Base-by-base conservation (phyloP, 1,140 invertebrate species). In the Tetranychus urticae region DNA sequence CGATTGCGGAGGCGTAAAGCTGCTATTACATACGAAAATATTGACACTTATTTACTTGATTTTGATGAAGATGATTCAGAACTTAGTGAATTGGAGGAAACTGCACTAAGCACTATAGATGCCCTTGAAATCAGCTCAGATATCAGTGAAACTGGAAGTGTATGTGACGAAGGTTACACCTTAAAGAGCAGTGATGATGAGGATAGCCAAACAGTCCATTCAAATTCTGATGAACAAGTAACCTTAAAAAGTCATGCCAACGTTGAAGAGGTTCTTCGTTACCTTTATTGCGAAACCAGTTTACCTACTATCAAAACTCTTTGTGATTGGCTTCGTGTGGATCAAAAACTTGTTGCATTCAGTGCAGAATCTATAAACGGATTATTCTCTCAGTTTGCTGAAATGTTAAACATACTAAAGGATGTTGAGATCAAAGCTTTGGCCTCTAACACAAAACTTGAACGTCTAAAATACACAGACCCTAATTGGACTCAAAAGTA, bases 31-130 rank as follows among this genome's bases (percentile, higher is more conserved):
- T 50, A 48, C 13, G 47, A 60, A 4, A 54, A 62, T 35, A 50
- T 42, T 33, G 55, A 62, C 31, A 34, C 31, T 47, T 23, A 34
- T 46, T 33, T 39, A 23, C 13, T 57, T 3, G 47, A 58, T 58
- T 39, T 46, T 10, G 45, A 36, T 50, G 61, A 62, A 33, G 61
- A 62, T 37, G 61, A 62, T 50, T 54, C 48, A 14, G 60, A 61
- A n/a, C 31, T 61, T 37, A 61, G 52, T 45, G 60, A 61, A 45
- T n/a, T 55, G 12, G 60, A 61, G 31, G 60, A 61, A 42, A 61
- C 60, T 10, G 60, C 60, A 8, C 45, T 63, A 50, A 63, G 62
- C 56, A 63, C 62, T 23, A 61, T 63, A 8, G 62, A 63, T 63
- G 62, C 59, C 5, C 59, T 63, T 8, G 62, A 63, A 45, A 63